Evolutionary conservation across 2,113 vertebrate species (phyloP), one percentile per base, ranked within the genome.

Genomic region (Boleophthalmus pectinirostris): DNA sequence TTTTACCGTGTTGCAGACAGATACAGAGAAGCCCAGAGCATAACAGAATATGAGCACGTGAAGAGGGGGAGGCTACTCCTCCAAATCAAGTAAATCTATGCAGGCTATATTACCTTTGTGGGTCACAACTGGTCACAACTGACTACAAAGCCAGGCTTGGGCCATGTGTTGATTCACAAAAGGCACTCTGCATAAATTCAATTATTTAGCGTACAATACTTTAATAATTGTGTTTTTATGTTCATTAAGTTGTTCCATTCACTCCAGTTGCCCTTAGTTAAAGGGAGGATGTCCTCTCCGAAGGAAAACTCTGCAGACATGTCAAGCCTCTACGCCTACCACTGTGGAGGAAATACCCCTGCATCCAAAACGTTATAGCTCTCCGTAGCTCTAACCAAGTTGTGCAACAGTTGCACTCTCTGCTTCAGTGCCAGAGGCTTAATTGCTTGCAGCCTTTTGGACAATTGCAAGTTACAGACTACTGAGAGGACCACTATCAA

Each of bases 351-450:
- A 46, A 60, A 75, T 66, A 82, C 85, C 90, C 88, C 23, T 68
- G 79, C 77, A 85, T 86, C 75, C 84, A 45, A 78, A 75, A 58
- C 82, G 73, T 86, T 88, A 86, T 89, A 82, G 87, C 57, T 66
- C 10, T 23, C 53, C 68, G 81, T 87, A 89, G 90, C 80, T 89
- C 78, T 75, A 80, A n/a, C n/a, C n/a, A n/a, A 70, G 63, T 88
- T 81, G 57, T 72, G 69, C 72, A 66, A 76, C 76, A 85, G 70
- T 79, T 87, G 67, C 87, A 75, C 74, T 68, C 66, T 71, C 13
- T 12, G 75, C 84, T 90, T 90, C 80, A 89, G 84, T 85, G 82
- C 70, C 51, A 76, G 75, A 82, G 49, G 49, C 75, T 78, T 81
- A 66, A 11, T 57, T 70, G 66, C 80, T 87, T 24, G 57, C 13